Percentiles rank a stretch among this genome's conserved stretches.
Conservation (phyloP, 2,113 vertebrate species). For the Ciconia stormi region DNA sequence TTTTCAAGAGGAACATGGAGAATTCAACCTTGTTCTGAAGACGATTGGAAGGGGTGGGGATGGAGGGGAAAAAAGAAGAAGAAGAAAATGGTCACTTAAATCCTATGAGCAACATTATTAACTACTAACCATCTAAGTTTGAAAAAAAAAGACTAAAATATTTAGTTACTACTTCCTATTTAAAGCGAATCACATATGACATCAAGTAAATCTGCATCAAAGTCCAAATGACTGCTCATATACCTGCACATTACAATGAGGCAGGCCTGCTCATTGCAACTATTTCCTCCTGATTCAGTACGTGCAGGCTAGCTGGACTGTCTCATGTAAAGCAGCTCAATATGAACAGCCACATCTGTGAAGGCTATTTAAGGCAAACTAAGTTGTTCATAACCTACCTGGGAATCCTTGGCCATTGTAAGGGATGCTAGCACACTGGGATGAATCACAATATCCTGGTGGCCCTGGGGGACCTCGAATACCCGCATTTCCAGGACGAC, state of each 20-base stretch:
- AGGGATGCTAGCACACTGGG: conserved; percentile 93
- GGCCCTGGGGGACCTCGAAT: conserved; percentile 89
- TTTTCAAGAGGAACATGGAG: conserved; percentile 59
- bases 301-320: neutral
- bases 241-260: neutral
- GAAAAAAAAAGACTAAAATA: neutral
- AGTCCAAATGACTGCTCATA: neutral
- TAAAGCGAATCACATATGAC: neutral
- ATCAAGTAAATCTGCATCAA: neutral
- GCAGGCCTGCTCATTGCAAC: neutral
- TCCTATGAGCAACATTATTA: conserved; percentile 32
- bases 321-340: neutral
- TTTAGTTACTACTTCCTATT: neutral
- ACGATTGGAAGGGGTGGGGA: conserved; percentile 23
- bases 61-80: conserved; percentile 37
- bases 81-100: conserved; percentile 65
- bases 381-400: conserved; percentile 79
- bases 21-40: conserved; percentile 70
- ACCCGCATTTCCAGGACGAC: conserved; percentile 88
- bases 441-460: conserved; percentile 96
- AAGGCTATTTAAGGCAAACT: neutral
- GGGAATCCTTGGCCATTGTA: conserved; percentile 97
- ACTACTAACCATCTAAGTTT: neutral
- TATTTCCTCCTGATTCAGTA: neutral
- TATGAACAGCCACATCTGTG: neutral